Evolutionary conservation across 2,113 vertebrate genomes (phyloP).

Genomic region (Electrona antarctica): DNA sequence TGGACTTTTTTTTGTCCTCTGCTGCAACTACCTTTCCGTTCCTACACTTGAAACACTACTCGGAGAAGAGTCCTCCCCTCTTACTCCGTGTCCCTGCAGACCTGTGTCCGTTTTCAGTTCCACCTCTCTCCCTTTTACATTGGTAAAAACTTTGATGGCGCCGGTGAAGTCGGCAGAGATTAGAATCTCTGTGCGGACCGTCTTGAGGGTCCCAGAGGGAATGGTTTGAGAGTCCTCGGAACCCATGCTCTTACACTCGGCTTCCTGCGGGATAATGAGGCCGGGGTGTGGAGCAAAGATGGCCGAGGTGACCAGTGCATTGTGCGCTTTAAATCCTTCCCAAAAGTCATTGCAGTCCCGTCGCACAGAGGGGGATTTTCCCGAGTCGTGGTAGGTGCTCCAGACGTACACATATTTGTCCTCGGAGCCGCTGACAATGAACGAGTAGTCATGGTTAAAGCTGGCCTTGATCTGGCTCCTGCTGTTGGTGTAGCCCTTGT

Average conservation of each 20-base stretch:
- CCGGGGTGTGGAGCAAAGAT: slow-evolving; percentile 95
- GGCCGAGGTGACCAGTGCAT: slow-evolving; percentile 97
- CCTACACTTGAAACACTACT: no score
- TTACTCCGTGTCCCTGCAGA: no score
- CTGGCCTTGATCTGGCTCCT: slow-evolving; percentile 99
- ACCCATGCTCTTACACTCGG: slow-evolving; percentile 83
- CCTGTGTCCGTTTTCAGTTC: no score
- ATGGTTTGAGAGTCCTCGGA: slow-evolving; percentile 84
- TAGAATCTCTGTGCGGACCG: slow-evolving; percentile 93
- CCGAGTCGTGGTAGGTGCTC: slow-evolving; percentile 98
- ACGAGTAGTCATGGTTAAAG: slow-evolving; percentile 98
- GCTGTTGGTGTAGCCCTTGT: slow-evolving; percentile 98
- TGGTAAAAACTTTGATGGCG: slow-evolving; percentile 99
- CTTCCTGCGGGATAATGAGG: slow-evolving; percentile 86
- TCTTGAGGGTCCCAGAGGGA: slow-evolving; percentile 82
- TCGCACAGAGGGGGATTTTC: slow-evolving; percentile 96
- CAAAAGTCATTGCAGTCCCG: slow-evolving; percentile 99
- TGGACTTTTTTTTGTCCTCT: no score
- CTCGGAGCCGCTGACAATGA: slow-evolving; percentile 97
- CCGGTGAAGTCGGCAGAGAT: slow-evolving; percentile 98
- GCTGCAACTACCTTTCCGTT: no score
- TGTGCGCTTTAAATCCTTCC: slow-evolving; percentile 99
- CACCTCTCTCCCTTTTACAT: slow-evolving; percentile 79
- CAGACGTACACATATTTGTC: slow-evolving; percentile 98
- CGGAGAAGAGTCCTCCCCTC: no score